These are phyloP conservation scores for Chaenocephalus aceratus DNA, from an alignment of 2,113 vertebrate genomes.

Conservation along the genomic window DNA sequence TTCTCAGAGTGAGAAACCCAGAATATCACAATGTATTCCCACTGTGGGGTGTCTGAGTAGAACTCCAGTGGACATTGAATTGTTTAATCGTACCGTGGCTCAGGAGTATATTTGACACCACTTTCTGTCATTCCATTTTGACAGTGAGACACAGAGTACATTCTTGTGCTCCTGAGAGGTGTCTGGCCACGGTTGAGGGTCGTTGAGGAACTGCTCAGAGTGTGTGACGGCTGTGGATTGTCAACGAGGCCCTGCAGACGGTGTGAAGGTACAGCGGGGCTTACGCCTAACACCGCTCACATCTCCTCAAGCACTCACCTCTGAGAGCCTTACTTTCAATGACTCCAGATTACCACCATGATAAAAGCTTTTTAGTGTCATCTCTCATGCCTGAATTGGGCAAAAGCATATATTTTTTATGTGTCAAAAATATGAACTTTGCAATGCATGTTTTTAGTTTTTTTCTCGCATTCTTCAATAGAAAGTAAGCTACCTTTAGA, in stretches of 20 bases:
- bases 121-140: slow-evolving; percentile 32
- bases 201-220: slow-evolving; percentile 56
- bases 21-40: slow-evolving; percentile 9
- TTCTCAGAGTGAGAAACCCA: slow-evolving; percentile 20
- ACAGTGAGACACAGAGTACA: slow-evolving; percentile 42
- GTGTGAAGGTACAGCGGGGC: slow-evolving; percentile 9
- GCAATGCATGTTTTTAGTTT: slow-evolving; percentile 30
- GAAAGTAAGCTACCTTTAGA: slow-evolving; percentile 24
- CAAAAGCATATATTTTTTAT: slow-evolving; percentile 17
- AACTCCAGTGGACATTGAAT: slow-evolving; percentile 40
- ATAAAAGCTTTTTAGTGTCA: slow-evolving; percentile 83
- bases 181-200: slow-evolving; percentile 48
- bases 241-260: slow-evolving; percentile 28
- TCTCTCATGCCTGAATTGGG: slow-evolving; percentile 18
- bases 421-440: slow-evolving; percentile 56
- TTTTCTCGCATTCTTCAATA: slow-evolving; percentile 6
- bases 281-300: slow-evolving; percentile 17
- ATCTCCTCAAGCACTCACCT: slow-evolving; percentile 45
- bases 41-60: background rate
- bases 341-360: slow-evolving; percentile 15
- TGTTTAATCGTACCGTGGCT: slow-evolving; percentile 52
- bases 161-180: slow-evolving; percentile 34
- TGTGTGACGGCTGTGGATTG: slow-evolving; percentile 54
- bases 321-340: slow-evolving; percentile 23
- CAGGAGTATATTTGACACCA: slow-evolving; percentile 20